Conservation (phyloP, 2,888 invertebrate genomes). For the Uloborus plumipes region DNA sequence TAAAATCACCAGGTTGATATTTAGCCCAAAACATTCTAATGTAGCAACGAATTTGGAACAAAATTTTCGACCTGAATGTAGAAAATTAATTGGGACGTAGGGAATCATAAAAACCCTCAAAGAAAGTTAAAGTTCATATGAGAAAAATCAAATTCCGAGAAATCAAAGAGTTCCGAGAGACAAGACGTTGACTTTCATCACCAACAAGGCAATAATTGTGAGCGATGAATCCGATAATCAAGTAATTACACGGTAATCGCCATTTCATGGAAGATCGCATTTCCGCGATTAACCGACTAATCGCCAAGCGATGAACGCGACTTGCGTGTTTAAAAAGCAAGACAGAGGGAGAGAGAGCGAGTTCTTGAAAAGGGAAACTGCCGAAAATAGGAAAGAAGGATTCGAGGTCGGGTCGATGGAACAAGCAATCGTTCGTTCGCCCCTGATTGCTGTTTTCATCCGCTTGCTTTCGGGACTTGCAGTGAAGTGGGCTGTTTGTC, state of each 20-base stretch:
- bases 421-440: conserved; percentile 32
- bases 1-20: no score
- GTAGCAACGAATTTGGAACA: no score
- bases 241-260: neutral
- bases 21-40: no score
- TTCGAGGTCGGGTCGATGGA: conserved; percentile 55
- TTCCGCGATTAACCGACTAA: neutral
- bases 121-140: no score
- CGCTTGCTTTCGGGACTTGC: no score
- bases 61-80: no score
- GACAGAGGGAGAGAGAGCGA: neutral
- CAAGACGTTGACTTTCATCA: neutral
- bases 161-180: no score
- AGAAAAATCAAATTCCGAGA: no score
- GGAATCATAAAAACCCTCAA: no score
- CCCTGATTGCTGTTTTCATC: neutral
- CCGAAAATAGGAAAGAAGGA: conserved; percentile 28
- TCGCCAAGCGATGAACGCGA: conserved; percentile 7
- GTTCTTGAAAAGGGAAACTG: conserved; percentile 19
- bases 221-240: neutral
- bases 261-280: neutral
- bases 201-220: neutral
- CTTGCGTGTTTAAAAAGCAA: neutral
- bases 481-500: no score
- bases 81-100: no score